phyloP scores from a whole-genome alignment of 2,797 vertebrate genomes.

The Helostoma temminkii region DNA sequence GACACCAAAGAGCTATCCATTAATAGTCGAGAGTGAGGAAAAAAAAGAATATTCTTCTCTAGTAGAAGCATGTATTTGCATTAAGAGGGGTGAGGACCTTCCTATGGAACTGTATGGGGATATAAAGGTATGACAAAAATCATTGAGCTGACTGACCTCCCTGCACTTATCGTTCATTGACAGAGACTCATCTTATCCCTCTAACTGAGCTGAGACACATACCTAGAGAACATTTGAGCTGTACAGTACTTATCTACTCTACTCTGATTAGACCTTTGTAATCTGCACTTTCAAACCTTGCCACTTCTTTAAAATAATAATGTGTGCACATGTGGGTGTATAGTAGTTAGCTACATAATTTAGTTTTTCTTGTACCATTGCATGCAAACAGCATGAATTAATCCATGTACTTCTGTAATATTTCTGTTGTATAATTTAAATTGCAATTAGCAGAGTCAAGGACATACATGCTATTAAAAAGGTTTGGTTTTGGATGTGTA shows the following conservation, averaged over 20 bases:
- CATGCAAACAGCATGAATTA: slow-evolving; percentile 16
- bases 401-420: slow-evolving; percentile 9
- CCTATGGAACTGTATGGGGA: slow-evolving; percentile 59
- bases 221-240: slow-evolving; percentile 70
- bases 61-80: slow-evolving; percentile 68
- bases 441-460: slow-evolving; percentile 20
- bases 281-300: slow-evolving; percentile 59
- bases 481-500: background rate
- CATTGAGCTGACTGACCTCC: slow-evolving; percentile 65
- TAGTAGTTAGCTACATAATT: slow-evolving; percentile 13
- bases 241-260: slow-evolving; percentile 59
- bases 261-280: slow-evolving; percentile 65
- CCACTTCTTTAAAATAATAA: slow-evolving; percentile 49
- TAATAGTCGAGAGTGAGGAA: slow-evolving; percentile 34
- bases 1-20: slow-evolving; percentile 64
- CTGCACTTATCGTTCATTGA: slow-evolving; percentile 69
- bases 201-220: slow-evolving; percentile 55
- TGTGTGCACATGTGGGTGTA: slow-evolving; percentile 17
- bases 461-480: background rate
- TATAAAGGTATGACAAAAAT: slow-evolving; percentile 63
- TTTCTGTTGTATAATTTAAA: slow-evolving; percentile 9
- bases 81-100: slow-evolving; percentile 72
- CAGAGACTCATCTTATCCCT: slow-evolving; percentile 67
- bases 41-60: slow-evolving; percentile 53
- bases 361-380: slow-evolving; percentile 6